Evolutionary conservation across 1,140 invertebrate genomes (phyloP), one percentile per base, ranked within the genome.

Genomic region (Pseudomyrmex cubaensis): DNA sequence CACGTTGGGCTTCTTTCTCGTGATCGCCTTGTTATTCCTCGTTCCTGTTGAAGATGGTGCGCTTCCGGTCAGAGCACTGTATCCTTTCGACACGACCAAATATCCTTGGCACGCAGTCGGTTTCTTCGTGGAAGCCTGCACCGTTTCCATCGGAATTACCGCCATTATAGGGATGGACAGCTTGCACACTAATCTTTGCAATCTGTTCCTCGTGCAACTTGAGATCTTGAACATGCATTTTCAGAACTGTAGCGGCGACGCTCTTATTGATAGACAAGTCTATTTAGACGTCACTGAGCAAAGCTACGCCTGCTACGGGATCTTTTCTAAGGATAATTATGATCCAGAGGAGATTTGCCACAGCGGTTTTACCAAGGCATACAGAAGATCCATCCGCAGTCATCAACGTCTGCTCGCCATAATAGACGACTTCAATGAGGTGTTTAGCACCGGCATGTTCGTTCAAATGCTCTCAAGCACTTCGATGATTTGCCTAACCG

Each of bases 401-500:
- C 89, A 92, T 88, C 90, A 92, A 61, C 50, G 87, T 62, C 59
- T 91, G 22, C 72, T 90, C 15, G 15, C n/a, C 1, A 63, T 85
- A 54, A 72, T 87, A 22, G 73, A 86, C 12, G 85, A 89, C 35
- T 86, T 90, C 35, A 91, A 92, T 67, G 44, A 80, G n/a, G 13
- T 88, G 2, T 92, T 86, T 48, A 90, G 67, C 76, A 70, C 72
- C n/a, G 85, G 85, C 22, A 87, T 89, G 89, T 86, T 91, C 61
- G 62, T 88, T 57, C 91, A 91, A 66, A 84, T 92, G 72, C 62
- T 88, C 10, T 89, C 86, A 13, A 92, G 91, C 50, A 88, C 80
- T 12, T 83, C 77, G 57, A 90, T 92, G 61, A 92, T 92, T 85
- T 91, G 90, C 62, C 83, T 92, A 52, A 87, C 86, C 15, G 85